Conservation (phyloP, 2,888 invertebrate species). For the Sphinx pinastri region DNA sequence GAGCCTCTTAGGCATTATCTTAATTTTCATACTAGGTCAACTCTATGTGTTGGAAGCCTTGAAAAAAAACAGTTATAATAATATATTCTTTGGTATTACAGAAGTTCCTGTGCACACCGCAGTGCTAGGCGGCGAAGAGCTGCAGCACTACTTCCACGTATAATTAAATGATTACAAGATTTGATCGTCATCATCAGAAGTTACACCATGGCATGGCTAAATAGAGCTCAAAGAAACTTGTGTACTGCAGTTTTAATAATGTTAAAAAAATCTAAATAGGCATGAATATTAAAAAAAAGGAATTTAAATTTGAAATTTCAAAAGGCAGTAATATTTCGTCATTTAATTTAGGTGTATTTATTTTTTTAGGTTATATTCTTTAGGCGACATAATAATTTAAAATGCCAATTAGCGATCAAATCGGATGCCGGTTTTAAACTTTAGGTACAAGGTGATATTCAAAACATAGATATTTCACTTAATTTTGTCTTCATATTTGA, state of each 20-base stretch:
- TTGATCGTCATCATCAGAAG: not conserved
- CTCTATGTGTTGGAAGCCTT: no score
- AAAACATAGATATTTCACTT: not conserved
- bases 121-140: conserved; percentile 64
- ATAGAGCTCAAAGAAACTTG: not conserved
- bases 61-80: not conserved
- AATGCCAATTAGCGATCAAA: conserved; percentile 6
- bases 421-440: not conserved
- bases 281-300: no score
- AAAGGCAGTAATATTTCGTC: not conserved
- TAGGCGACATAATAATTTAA: not conserved
- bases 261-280: no score
- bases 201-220: no score
- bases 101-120: conserved; percentile 65
- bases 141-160: conserved; percentile 67
- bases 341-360: not conserved
- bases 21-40: no score
- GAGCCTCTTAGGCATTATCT: no score
- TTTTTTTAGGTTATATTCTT: not conserved
- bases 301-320: no score
- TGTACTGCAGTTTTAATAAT: not conserved
- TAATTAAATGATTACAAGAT: conserved; percentile 41
- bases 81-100: conserved; percentile 50
- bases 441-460: not conserved
- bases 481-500: not conserved